Base-by-base conservation (phyloP, 2,888 invertebrate genomes). In the Stenichneumon culpator region DNA sequence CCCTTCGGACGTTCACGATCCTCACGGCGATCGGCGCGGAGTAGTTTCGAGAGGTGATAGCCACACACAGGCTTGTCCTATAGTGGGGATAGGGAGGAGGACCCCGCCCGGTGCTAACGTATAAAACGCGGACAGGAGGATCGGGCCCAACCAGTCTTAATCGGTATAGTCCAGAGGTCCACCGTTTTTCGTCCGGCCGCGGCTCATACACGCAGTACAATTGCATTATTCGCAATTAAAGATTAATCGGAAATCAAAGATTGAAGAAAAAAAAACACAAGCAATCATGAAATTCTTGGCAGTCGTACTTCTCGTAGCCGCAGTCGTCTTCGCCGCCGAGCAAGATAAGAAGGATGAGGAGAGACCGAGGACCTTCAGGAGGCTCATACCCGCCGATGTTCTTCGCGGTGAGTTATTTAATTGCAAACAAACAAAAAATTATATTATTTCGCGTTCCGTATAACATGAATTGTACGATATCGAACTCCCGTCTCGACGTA, bases 361-460 rank as follows among this genome's bases (percentile, higher is more conserved):
- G 63, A 95, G 95, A 84, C 95, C 96, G 72, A 97, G 96, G 94
- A 96, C 97, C 68, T 98, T 96, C 95, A 97, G 96, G 92, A 95
- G 98, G 88, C 95, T 98, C 89, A 98, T 98, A 90, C 98, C 98
- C 60, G 98, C 98, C 90, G 98, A 98, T 94, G 97, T 98, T 54
- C 95, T 98, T 87, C 96, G 98, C 96, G 98, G 98, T 98, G 95
- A 95, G 95, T 95, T 89, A 16, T 2, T 47, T 19, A 7, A 36
- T 47, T 50, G 19, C n/a, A 16, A 54, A 54, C 11, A n/a, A 52
- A n/a, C 16, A 7, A 9, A 39, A 39, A 0, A n/a, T 1, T 1
- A 11, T 39, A 9, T 47, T 4, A 16, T 47, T 4, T 47, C 16
- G 44, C 16, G 1, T 3, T 47, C 44, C 3, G 3, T 16, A 16